Base-by-base conservation (phyloP, 1,140 invertebrate species). In the Stegodyphus mimosarum region DNA sequence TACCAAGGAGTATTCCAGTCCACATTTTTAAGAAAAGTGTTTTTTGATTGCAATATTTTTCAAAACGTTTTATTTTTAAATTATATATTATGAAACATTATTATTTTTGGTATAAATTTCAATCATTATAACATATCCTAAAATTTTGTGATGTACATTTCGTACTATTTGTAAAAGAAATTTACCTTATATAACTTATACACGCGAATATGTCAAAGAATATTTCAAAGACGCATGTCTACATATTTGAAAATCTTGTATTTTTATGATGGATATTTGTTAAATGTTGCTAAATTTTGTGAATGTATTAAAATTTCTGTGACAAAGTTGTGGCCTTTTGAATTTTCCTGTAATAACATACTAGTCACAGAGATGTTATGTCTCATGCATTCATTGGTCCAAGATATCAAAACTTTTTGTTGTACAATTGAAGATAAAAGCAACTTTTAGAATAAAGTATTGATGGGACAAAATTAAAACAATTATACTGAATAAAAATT, bases 221-320 rank as follows among this genome's bases (percentile, higher is more conserved):
- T 77, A 49, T 11, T 81, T 72, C 78, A 81, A 52, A 49, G 52
- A 71, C 55, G 73, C 15, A 48, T 60, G 18, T 48, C 5, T 48
- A 64, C n/a, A n/a, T n/a, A n/a, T 18, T 11, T 3, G 74, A 72
- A 74, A 84, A 69, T 67, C n/a, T 7, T 69, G 81, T 84, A 84
- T 84, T 84, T 84, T 84, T 84, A 73, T 84, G 81, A 84, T 67
- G 81, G 81, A 75, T 70, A 75, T 76, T 75, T 84, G 73, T 84
- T 84, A 75, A 84, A 70, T 76, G 64, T 81, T 81, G 79, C 72
- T 67, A 66, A 64, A 67, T 84, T 81, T 81, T 84, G 81, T 76
- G 15, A 76, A 53, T 84, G 81, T 84, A 84, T 51, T 60, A 49
- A 48, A 83, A 72, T 75, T 60, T 33, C 33, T 33, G 33, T 33